Evolutionary conservation across 2,113 vertebrate genomes (phyloP).

Genomic region (Cololabis saira): DNA sequence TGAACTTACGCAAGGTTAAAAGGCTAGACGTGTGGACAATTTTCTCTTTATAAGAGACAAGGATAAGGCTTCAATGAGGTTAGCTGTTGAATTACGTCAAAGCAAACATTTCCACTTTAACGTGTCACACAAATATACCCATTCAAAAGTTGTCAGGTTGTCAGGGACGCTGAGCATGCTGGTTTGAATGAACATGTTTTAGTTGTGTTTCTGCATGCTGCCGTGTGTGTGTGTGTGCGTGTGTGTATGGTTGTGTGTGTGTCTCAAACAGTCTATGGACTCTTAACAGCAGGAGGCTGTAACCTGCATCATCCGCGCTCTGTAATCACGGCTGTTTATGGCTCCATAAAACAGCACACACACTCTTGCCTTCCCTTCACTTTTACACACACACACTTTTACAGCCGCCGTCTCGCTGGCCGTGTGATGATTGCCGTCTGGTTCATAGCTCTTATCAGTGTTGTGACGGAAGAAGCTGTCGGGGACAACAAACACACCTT

Average conservation of each 20-base stretch:
- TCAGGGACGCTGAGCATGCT: neutral
- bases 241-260: slow-evolving; percentile 4
- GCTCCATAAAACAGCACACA: slow-evolving; percentile 60
- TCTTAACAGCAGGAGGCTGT: slow-evolving; percentile 54
- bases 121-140: neutral
- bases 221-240: neutral
- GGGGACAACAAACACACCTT: slow-evolving; percentile 26
- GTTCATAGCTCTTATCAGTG: slow-evolving; percentile 60
- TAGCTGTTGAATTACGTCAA: slow-evolving; percentile 20
- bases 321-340: slow-evolving; percentile 72
- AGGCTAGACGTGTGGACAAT: too few species aligned
- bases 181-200: too few species aligned
- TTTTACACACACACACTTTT: slow-evolving; percentile 51
- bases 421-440: slow-evolving; percentile 71
- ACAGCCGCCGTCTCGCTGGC: slow-evolving; percentile 51
- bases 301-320: slow-evolving; percentile 57
- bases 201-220: neutral
- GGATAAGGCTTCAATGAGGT: slow-evolving; percentile 30
- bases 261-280: slow-evolving; percentile 4
- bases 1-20: too few species aligned
- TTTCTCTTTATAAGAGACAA: neutral
- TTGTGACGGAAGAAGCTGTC: slow-evolving; percentile 54
- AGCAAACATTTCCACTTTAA: slow-evolving; percentile 10
- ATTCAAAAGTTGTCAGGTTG: neutral
- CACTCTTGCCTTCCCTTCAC: slow-evolving; percentile 15